Base-by-base conservation (phyloP, 1,140 invertebrate species). In the Cryptotermes secundus region DNA sequence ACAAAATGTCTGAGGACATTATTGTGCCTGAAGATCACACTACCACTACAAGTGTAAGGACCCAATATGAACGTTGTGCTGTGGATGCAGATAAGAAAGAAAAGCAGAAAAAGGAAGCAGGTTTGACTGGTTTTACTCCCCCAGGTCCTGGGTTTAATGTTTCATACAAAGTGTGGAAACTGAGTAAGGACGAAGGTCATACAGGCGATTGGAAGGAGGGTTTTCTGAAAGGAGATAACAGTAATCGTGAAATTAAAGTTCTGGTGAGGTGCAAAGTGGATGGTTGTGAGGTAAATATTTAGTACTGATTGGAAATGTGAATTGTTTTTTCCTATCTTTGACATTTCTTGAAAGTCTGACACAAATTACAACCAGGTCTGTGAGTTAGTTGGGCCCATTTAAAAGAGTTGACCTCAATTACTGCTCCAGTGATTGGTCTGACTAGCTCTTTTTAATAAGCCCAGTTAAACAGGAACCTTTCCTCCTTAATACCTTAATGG, bases 201-300 rank as follows among this genome's bases (percentile, higher is more conserved):
- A 88, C 87, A 34, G 84, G 82, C 38, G 84, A 84, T 59, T 38
- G 83, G 86, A 88, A 85, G 83, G 89, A 24, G 87, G 89, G 36
- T 6, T n/a, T 84, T 31, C 80, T 85, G 45, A 85, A 83, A 79
- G 38, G 81, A 83, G 89, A 89, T 86, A 86, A 83, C 59, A 86
- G 87, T 59, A 84, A 86, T 36, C 88, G 87, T 81, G 87, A 89
- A 85, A 89, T 91, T 81, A 89, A 88, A 85, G 86, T 91, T 42
- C 86, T 92, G 79, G 87, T 91, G 36, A 85, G 91, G 34, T 88
- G 88, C 81, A 90, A 91, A 88, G 86, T 88, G 38, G 90, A 91
- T 88, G 90, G 87, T 7, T 86, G 87, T 84, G 88, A 90, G 87
- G 90, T 84, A 80, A 49, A 19, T 49, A 3, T 19, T 19, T 49